Conservation (phyloP, 2,113 vertebrate species). For the Hassar affinis region DNA sequence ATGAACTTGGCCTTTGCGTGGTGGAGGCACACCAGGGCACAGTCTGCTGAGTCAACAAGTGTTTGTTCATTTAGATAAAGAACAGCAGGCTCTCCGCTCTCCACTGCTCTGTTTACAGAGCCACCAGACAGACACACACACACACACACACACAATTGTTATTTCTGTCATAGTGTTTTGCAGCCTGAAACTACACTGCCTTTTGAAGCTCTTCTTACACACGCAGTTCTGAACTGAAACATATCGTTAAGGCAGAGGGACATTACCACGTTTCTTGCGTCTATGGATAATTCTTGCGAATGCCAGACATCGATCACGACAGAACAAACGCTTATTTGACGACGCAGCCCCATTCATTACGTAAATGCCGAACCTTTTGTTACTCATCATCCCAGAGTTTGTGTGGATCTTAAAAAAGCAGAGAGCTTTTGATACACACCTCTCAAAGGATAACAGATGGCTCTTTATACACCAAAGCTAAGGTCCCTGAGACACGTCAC, state of each 20-base stretch:
- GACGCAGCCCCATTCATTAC: constrained; percentile 5
- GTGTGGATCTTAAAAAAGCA: constrained; percentile 4
- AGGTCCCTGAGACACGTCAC: background rate
- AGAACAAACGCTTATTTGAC: constrained; percentile 10
- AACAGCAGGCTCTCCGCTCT: constrained; percentile 4
- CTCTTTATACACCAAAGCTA: constrained; percentile 11
- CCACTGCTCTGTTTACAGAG: constrained; percentile 18
- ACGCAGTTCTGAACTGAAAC: background rate
- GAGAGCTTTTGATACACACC: constrained; percentile 12
- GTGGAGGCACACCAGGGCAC: background rate
- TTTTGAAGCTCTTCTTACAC: constrained; percentile 5
- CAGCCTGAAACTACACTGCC: background rate
- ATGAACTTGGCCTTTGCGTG: background rate
- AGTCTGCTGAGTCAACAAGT: constrained; percentile 46
- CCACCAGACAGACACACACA: constrained; percentile 9
- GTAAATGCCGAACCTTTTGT: constrained; percentile 2
- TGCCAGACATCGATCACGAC: background rate
- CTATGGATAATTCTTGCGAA: background rate
- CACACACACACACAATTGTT: constrained; percentile 17
- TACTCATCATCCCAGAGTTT: constrained; percentile 1
- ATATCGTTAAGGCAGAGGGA: background rate
- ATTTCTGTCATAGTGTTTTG: constrained; percentile 7
- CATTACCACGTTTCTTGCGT: background rate
- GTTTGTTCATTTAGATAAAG: constrained; percentile 40
- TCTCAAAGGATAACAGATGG: constrained; percentile 1